Conservation (phyloP, 2,888 invertebrate species). For the Eurois occulta region DNA sequence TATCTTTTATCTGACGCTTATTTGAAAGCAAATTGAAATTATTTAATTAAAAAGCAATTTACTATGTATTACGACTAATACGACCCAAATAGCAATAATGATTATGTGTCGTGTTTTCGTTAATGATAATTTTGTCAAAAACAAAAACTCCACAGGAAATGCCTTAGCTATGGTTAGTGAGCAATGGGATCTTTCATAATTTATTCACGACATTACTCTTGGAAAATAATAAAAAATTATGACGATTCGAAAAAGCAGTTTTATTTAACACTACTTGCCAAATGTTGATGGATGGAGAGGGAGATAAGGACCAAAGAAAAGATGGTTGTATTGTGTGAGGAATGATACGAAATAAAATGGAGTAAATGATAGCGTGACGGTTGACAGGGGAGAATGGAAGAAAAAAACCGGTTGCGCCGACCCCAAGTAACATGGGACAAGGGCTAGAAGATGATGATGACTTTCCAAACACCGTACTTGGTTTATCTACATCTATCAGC, state of each 20-base stretch:
- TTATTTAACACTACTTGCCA: slow-evolving; percentile 50
- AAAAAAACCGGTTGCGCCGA: neutral
- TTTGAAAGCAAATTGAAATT: slow-evolving; percentile 51
- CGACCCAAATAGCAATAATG: slow-evolving; percentile 46
- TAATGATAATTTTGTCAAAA: slow-evolving; percentile 47
- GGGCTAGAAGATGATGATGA: neutral
- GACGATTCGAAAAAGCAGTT: slow-evolving; percentile 69
- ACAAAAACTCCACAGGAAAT: slow-evolving; percentile 64
- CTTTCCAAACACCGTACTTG: neutral
- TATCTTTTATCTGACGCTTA: slow-evolving; percentile 40
- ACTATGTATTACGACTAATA: slow-evolving; percentile 29
- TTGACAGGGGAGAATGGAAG: neutral
- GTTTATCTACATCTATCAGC: too few species aligned
- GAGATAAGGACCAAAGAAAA: neutral
- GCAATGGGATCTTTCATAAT: slow-evolving; percentile 69
- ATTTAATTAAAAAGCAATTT: slow-evolving; percentile 35
- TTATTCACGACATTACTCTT: slow-evolving; percentile 75
- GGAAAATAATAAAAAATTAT: slow-evolving; percentile 78
- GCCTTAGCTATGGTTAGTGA: slow-evolving; percentile 83
- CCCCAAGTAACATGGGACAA: neutral
- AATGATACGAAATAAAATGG: neutral
- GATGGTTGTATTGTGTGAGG: neutral
- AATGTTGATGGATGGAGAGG: neutral
- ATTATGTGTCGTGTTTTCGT: slow-evolving; percentile 27
- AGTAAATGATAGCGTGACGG: neutral